Conservation (phyloP, 2,888 invertebrate species). For the Hypolimnas misippus region DNA sequence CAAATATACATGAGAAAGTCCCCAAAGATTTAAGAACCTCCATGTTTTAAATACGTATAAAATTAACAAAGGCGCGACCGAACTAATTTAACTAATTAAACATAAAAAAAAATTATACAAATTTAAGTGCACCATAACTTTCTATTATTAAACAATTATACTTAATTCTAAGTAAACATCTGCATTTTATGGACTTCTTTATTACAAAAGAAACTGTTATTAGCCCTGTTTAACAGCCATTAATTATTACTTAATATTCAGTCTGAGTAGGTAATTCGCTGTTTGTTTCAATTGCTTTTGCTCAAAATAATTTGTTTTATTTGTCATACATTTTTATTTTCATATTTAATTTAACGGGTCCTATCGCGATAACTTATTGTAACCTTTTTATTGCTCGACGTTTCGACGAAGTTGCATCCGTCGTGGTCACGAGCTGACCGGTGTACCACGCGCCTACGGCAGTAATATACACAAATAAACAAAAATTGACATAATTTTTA, state of each 20-base stretch:
- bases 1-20: too few relatives aligned
- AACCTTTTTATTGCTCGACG: too few relatives aligned
- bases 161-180: neutral
- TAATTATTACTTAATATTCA: neutral
- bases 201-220: conserved; percentile 5
- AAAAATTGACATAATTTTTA: too few relatives aligned
- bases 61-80: too few relatives aligned
- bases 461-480: too few relatives aligned
- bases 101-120: neutral
- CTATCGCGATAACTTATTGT: too few relatives aligned
- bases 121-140: neutral
- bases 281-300: neutral
- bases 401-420: too few relatives aligned
- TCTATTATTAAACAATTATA: neutral
- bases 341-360: too few relatives aligned
- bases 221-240: neutral
- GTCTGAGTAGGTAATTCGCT: neutral
- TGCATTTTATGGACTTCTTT: conserved; percentile 14
- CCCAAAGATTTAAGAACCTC: too few relatives aligned
- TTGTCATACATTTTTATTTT: neutral
- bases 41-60: too few relatives aligned
- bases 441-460: too few relatives aligned
- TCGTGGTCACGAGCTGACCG: too few relatives aligned
- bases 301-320: neutral
- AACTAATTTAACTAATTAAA: neutral